phyloP scores from a whole-genome alignment of 2,888 invertebrate species.

The Therioaphis trifolii region DNA sequence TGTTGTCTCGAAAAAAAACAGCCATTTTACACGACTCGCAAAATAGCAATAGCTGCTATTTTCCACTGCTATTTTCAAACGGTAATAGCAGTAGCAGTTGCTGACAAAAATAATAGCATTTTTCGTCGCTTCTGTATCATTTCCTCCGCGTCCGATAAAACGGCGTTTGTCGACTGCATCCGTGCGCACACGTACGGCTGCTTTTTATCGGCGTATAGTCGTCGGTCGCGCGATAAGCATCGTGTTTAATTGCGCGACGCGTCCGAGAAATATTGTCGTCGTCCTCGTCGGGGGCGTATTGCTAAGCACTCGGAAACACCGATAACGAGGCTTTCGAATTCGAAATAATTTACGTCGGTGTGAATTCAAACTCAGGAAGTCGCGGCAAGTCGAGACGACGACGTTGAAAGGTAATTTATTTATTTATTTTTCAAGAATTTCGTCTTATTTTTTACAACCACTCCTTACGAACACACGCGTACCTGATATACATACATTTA shows the following conservation, averaged over 20 bases:
- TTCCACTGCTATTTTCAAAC: no score
- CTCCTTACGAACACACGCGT: neutral
- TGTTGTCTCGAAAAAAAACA: no score
- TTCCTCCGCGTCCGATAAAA: no score
- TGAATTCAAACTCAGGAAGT: neutral
- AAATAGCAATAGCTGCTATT: no score
- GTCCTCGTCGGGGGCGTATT: neutral
- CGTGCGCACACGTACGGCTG: neutral
- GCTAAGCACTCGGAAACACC: neutral
- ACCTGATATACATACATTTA: neutral
- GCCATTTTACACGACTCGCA: no score
- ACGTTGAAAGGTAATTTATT: neutral
- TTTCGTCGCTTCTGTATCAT: no score
- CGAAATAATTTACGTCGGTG: constrained; percentile 14
- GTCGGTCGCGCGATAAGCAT: neutral
- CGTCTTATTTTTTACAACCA: neutral
- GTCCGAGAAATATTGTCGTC: neutral
- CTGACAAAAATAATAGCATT: no score
- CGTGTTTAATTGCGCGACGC: neutral
- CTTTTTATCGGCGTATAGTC: neutral
- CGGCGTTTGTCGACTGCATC: no score
- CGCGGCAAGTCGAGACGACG: no score
- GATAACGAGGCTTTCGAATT: constrained; percentile 28
- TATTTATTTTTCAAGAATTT: neutral
- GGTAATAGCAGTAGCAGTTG: no score